Evolutionary conservation across 1,140 invertebrate genomes (phyloP).

Genomic region (Cyclargus thomasi): DNA sequence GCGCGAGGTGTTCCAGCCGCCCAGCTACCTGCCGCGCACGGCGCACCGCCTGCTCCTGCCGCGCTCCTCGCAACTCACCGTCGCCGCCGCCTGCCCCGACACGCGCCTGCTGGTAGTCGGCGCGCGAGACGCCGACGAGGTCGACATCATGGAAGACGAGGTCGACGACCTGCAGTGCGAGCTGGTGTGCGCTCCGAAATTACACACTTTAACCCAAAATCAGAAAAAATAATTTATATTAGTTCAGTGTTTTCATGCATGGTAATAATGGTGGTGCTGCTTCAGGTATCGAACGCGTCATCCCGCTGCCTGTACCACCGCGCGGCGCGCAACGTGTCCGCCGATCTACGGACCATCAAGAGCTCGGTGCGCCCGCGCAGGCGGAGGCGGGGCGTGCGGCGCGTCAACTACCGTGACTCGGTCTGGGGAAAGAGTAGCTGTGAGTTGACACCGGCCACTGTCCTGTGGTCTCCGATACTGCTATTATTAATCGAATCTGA

Average conservation of each 20-base stretch:
- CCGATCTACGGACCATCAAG: constrained; percentile 38
- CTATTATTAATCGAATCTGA: too few species aligned
- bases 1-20: constrained; percentile 58
- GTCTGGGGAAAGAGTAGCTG: constrained; percentile 46
- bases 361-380: constrained; percentile 38
- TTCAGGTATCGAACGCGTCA: constrained; percentile 52
- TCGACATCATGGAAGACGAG: constrained; percentile 66
- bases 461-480: too few species aligned
- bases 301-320: constrained; percentile 60
- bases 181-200: constrained; percentile 35
- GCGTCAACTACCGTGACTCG: constrained; percentile 61
- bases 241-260: too few species aligned
- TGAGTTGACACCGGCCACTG: too few species aligned
- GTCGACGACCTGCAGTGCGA: constrained; percentile 62
- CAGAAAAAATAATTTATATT: too few species aligned
- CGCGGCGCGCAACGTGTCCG: constrained; percentile 42
- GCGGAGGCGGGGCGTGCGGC: constrained; percentile 36
- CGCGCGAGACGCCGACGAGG: constrained; percentile 52
- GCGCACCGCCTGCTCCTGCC: constrained; percentile 58
- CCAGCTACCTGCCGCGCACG: constrained; percentile 60
- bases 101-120: constrained; percentile 61
- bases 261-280: too few species aligned
- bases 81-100: constrained; percentile 45
- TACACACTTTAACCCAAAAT: neutral
- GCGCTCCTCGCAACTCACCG: constrained; percentile 54